Evolutionary conservation across 2,797 vertebrate species (phyloP), one percentile per base, ranked within the genome.

Genomic region (Anabas testudineus): DNA sequence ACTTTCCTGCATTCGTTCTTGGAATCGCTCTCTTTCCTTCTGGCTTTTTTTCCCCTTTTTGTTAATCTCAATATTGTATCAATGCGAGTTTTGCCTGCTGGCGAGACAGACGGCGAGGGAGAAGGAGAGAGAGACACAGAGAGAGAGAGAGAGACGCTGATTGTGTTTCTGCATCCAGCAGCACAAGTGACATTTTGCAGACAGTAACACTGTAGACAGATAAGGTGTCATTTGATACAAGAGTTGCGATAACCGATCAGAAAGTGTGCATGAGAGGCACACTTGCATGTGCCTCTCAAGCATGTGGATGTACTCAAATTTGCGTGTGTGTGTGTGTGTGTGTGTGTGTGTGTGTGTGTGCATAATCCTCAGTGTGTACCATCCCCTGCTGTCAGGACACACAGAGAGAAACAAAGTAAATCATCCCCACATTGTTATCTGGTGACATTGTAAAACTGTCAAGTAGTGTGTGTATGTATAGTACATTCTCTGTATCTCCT

Each of bases 1-100:
- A 49, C 65, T 53, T 55, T 54, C 52, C 43, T 59, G 49, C 22
- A 15, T 54, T 69, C 1, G 7, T 62, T 67, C 49, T 68, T 1
- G 6, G 41, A 66, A 47, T 71, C 46, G 54, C 45, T 57, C 47
- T 64, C 39, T 58, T 67, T 67, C 49, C 32, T 8, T 51, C 36
- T 21, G 30, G 19, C 19, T 46, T 43, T 70, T 43, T 47, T 43
- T 47, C 63, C 7, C 18, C 18, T 36, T 22, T 28, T 5, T 64
- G 13, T 67, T 49, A 71, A 67, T 88, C 74, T 76, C 65, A 75
- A 79, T 79, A 75, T 81, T 84, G 59, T 70, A 71, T 84, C 58
- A 74, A 21, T 52, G 46, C 4, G 19, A 42, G 67, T 42, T 53
- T 37, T 57, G 42, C 67, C 39, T 56, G 67, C 67, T 67, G 18